Evolutionary conservation across 1,140 invertebrate species (phyloP).

Genomic region (Stegodyphus dumicola): DNA sequence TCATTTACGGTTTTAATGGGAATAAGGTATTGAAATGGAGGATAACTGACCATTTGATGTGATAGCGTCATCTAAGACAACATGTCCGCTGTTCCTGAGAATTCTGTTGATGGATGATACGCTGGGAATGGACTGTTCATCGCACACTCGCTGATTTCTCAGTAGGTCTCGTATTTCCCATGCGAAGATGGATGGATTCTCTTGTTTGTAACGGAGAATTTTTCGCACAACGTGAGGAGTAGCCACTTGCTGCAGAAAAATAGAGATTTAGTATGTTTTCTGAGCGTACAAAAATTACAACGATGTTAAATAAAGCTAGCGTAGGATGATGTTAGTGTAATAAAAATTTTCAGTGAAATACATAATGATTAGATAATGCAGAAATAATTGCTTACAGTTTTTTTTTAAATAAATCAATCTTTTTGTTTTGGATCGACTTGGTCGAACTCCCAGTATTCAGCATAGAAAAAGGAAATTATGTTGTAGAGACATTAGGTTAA

Average conservation of each 20-base stretch:
- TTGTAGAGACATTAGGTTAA: no score
- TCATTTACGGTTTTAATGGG: no score
- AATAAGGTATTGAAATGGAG: no score
- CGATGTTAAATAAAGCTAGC: not conserved
- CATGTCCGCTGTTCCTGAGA: constrained; percentile 76
- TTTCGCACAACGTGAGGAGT: constrained; percentile 92
- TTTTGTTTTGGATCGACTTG: no score
- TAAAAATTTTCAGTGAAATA: no score
- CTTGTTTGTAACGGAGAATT: constrained; percentile 89
- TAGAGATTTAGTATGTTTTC: not conserved
- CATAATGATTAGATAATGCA: no score
- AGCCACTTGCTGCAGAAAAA: constrained; percentile 78
- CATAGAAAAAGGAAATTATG: no score
- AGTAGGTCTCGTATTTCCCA: constrained; percentile 92
- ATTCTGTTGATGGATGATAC: constrained; percentile 96
- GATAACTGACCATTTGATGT: not conserved
- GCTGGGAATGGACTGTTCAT: constrained; percentile 79
- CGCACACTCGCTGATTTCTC: constrained; percentile 84
- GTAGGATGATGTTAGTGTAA: no score
- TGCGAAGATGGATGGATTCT: constrained; percentile 92
- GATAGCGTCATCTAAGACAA: constrained; percentile 12
- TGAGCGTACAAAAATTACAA: not conserved
- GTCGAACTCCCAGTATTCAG: no score
- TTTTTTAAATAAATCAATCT: no score
- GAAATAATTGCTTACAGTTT: no score